Conservation (phyloP, 2,888 invertebrate genomes). For the Leucania comma region DNA sequence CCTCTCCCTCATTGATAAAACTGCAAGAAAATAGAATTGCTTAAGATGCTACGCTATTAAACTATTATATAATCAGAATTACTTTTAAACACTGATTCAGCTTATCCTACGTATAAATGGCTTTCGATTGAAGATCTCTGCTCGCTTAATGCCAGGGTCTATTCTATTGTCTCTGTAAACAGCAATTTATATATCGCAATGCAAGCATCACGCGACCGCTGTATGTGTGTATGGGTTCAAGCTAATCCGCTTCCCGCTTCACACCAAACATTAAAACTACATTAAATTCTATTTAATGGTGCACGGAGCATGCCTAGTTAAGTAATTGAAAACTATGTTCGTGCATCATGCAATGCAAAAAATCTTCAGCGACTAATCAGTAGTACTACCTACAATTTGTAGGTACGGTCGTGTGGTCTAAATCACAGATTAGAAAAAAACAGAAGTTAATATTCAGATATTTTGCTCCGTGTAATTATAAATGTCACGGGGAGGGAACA, state of each 20-base stretch:
- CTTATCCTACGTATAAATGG: conserved; percentile 75
- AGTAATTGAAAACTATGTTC: conserved; percentile 81
- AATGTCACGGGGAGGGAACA: conserved; percentile 81
- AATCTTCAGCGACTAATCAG: conserved; percentile 66
- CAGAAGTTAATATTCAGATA: conserved; percentile 52
- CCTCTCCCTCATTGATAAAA: too few relatives aligned
- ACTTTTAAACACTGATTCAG: neutral
- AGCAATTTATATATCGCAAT: conserved; percentile 79
- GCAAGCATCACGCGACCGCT: conserved; percentile 75
- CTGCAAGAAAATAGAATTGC: conserved; percentile 45
- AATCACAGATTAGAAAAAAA: conserved; percentile 48
- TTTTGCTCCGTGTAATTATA: conserved; percentile 74
- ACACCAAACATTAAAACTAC: conserved; percentile 86
- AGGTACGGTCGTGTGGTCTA: conserved; percentile 22
- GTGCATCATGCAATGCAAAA: conserved; percentile 77
- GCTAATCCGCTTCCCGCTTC: conserved; percentile 82
- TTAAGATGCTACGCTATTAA: conserved; percentile 68
- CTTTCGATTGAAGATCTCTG: conserved; percentile 73
- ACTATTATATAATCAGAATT: conserved; percentile 62
- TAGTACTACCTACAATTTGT: conserved; percentile 37
- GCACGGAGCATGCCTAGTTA: conserved; percentile 79
- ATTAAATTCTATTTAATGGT: conserved; percentile 86
- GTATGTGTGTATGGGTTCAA: conserved; percentile 68
- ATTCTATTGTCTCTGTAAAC: conserved; percentile 78
- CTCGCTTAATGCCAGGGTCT: conserved; percentile 71